These are phyloP conservation scores for Mamestra brassicae DNA, from an alignment of 2,888 invertebrate genomes.

Conservation along the genomic window DNA sequence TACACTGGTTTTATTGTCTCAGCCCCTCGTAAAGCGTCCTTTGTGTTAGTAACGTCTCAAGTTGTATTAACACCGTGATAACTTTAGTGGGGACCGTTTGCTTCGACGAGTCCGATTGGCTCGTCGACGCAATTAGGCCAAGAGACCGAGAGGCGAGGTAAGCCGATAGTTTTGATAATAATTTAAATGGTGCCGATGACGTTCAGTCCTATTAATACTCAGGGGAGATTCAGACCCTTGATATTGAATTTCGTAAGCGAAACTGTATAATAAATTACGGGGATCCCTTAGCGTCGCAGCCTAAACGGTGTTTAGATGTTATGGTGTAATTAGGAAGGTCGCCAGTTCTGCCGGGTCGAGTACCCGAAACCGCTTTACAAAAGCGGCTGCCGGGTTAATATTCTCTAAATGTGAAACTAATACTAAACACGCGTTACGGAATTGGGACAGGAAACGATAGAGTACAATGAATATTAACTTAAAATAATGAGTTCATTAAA, in stretches of 20 bases:
- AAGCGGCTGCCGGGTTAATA: conserved; percentile 68
- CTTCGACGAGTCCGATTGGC: conserved; percentile 71
- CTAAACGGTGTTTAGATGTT: conserved; percentile 82
- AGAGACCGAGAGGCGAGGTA: conserved; percentile 77
- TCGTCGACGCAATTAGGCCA: conserved; percentile 80
- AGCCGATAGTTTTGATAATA: conserved; percentile 85
- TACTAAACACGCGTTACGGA: conserved; percentile 55
- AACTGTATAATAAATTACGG: conserved; percentile 85
- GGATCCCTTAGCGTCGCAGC: conserved; percentile 75
- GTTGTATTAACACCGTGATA: conserved; percentile 87
- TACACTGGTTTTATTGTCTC: conserved; percentile 89
- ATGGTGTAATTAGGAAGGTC: conserved; percentile 80
- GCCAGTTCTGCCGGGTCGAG: conserved; percentile 71
- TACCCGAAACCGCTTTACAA: conserved; percentile 65
- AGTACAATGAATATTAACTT: conserved; percentile 63
- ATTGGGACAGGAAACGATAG: conserved; percentile 64
- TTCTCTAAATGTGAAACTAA: conserved; percentile 69
- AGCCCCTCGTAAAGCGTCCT: conserved; percentile 84
- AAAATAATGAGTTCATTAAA: conserved; percentile 60
- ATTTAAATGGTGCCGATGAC: conserved; percentile 85
- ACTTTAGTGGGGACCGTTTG: conserved; percentile 78
- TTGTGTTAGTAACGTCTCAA: conserved; percentile 87
- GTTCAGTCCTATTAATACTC: conserved; percentile 80
- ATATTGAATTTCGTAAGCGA: conserved; percentile 85
- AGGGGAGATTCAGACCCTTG: conserved; percentile 78